A percentile compares a stretch with the other conserved stretches of the same genome.
phyloP scores from a whole-genome alignment of 2,797 vertebrate genomes.

The Luscinia megarhynchos region DNA sequence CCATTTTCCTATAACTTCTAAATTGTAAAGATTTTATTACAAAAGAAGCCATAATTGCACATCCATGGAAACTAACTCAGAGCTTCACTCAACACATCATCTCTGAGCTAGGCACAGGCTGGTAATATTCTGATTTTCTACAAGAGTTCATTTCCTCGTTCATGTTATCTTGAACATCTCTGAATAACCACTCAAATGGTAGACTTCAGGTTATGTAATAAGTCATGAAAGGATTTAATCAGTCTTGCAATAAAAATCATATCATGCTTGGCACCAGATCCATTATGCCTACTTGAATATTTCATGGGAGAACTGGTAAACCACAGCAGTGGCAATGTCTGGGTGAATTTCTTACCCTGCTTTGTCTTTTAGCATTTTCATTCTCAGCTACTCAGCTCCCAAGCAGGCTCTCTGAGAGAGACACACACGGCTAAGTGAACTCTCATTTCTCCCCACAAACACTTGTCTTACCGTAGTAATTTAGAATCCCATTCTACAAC shows the following conservation, averaged over 20 bases:
- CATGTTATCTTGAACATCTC: not conserved
- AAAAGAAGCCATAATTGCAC: not conserved
- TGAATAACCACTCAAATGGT: not conserved
- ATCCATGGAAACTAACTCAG: not conserved
- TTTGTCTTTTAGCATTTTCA: not conserved
- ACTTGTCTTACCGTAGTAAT: not conserved
- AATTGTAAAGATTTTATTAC: constrained; percentile 10
- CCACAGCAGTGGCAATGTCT: not conserved
- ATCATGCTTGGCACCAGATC: not conserved
- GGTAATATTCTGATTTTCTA: not conserved
- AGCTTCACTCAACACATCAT: not conserved
- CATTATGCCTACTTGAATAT: not conserved
- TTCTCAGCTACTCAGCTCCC: not conserved
- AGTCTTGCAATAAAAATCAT: not conserved
- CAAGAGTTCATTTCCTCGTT: not conserved
- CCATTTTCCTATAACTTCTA: not conserved
- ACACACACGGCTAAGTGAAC: rapidly evolving
- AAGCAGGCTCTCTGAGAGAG: not conserved
- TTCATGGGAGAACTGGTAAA: not conserved
- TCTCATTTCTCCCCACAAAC: not conserved
- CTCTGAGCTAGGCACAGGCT: not conserved
- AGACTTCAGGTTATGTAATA: not conserved
- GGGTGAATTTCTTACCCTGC: not conserved
- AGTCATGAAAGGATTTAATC: not conserved
- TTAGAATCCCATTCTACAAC: not conserved